Percentiles rank a stretch among this genome's conserved stretches.
Conservation (phyloP, 2,797 vertebrate genomes). For the Neopelma chrysocephalum region DNA sequence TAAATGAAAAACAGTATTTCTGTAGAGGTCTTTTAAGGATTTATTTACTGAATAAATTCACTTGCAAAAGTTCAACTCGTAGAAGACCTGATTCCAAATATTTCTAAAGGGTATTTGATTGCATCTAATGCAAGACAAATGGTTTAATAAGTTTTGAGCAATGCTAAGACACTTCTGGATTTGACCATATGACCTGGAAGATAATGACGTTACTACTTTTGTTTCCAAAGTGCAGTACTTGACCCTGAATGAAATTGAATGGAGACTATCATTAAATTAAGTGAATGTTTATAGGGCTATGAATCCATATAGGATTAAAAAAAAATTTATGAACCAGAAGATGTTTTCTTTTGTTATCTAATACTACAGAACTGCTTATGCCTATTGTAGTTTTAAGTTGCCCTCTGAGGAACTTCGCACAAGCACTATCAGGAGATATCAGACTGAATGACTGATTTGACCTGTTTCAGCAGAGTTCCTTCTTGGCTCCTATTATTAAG, state of each 20-base stretch:
- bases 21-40: neutral
- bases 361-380: neutral
- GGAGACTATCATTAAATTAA: neutral
- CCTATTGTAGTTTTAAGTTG: neutral
- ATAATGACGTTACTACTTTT: neutral
- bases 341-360: neutral
- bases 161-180: neutral
- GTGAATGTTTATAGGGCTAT: neutral
- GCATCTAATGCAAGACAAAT: neutral
- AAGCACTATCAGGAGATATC: neutral
- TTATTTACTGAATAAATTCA: conserved; percentile 34
- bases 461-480: neutral
- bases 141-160: conserved; percentile 37
- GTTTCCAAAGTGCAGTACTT: neutral
- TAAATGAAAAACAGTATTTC: neutral
- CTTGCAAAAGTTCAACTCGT: neutral
- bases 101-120: neutral
- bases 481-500: neutral
- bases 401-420: neutral
- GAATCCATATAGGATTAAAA: neutral
- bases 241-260: neutral
- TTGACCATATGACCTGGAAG: neutral
- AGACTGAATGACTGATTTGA: neutral
- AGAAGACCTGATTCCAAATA: neutral
- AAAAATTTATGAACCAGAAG: neutral